These are phyloP conservation scores for Papilio elwesi DNA, from an alignment of 2,888 invertebrate species.

Conservation along the genomic window DNA sequence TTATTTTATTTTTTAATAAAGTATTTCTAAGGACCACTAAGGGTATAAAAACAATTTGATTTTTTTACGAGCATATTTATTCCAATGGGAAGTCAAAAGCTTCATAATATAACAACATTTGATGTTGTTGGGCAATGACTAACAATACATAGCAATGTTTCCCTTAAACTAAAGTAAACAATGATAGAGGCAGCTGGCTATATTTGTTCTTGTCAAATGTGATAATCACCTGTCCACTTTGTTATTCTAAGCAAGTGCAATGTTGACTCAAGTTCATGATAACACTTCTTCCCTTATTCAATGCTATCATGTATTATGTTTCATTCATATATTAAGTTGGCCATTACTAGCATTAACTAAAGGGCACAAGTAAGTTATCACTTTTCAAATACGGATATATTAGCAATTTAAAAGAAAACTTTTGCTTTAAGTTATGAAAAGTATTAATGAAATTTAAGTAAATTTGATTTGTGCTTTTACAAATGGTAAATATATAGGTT, in stretches of 20 bases:
- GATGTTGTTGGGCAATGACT: background rate
- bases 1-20: background rate
- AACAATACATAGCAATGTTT: constrained; percentile 15
- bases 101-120: too few relatives aligned
- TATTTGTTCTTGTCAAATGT: constrained; percentile 38
- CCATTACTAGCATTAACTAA: background rate
- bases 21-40: background rate
- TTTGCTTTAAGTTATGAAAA: too few relatives aligned
- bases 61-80: background rate
- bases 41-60: background rate
- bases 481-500: too few relatives aligned
- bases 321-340: background rate
- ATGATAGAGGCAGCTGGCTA: constrained; percentile 25
- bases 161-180: constrained; percentile 20
- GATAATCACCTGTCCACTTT: constrained; percentile 38
- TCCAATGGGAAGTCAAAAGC: background rate
- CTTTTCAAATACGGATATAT: too few relatives aligned
- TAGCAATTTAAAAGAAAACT: too few relatives aligned
- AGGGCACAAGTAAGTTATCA: background rate
- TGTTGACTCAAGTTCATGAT: constrained; percentile 35
- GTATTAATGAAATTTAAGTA: too few relatives aligned
- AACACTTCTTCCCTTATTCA: constrained; percentile 19
- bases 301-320: constrained; percentile 15
- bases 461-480: too few relatives aligned
- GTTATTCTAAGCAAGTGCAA: constrained; percentile 34